phyloP scores from a whole-genome alignment of 2,797 vertebrate genomes.

The Phalloptychus januarius region DNA sequence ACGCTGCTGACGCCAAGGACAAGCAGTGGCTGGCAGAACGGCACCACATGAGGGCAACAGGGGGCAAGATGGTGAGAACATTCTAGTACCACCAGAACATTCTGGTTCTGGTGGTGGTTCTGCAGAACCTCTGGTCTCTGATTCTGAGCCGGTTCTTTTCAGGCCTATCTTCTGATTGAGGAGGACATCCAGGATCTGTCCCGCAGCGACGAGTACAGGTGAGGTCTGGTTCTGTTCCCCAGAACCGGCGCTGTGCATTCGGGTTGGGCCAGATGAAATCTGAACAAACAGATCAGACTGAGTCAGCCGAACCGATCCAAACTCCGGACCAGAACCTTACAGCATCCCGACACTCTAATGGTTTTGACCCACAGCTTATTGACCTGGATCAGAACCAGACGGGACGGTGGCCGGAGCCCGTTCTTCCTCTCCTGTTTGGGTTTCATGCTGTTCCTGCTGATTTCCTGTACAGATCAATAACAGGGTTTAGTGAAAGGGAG shows the following conservation, averaged over 20 bases:
- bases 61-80: conserved; percentile 93
- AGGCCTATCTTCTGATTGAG: conserved; percentile 97
- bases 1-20: conserved; percentile 94
- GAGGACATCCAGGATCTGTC: conserved; percentile 93
- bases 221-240: conserved; percentile 42
- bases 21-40: conserved; percentile 98
- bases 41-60: conserved; percentile 97
- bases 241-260: not conserved
- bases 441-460: not conserved
- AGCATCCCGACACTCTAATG: not conserved
- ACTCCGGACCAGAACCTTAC: not conserved
- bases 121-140: not conserved
- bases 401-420: not conserved
- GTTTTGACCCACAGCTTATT: not conserved
- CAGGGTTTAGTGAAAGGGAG: too few relatives aligned
- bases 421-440: not conserved
- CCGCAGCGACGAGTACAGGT: conserved; percentile 93
- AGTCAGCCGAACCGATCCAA: not conserved
- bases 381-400: not conserved
- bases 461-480: too few relatives aligned
- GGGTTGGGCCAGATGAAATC: not conserved
- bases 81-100: not conserved
- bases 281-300: not conserved
- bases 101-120: not conserved
- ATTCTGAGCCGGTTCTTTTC: not conserved